Evolutionary conservation across 2,797 vertebrate species (phyloP), one percentile per base, ranked within the genome.

Genomic region (Pipistrellus nathusii): DNA sequence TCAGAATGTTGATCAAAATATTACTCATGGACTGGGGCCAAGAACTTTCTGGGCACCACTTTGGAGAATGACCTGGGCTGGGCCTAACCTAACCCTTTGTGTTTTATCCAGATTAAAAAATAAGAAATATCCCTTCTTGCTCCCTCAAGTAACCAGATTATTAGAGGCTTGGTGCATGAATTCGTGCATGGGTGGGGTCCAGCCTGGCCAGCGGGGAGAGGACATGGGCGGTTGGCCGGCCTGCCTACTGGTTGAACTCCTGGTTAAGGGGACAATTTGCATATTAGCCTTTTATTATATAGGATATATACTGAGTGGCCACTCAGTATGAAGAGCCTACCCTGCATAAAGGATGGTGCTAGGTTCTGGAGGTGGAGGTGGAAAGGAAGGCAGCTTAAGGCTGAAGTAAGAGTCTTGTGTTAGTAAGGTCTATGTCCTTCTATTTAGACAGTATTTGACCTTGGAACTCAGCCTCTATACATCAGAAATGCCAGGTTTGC

Each of bases 21-120:
- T 93, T 72, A 75, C 93, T 57, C n/a, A 96, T 21, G 84, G 77
- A 57, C 38, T 48, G 44, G 23, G 73, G 92, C 91, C 97, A 96
- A 91, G 72, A 78, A 48, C 66, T 94, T 94, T 96, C 95, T 95
- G 95, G 96, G 93, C 53, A 95, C 68, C 3, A n/a, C 30, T 83
- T 38, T 55, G 57, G 4, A 62, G 73, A 72, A 41, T 30, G 48
- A 82, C 30, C 25, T 41, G n/a, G 88, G 85, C 30, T 93, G 53
- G 35, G 73, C 44, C 30, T 73, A 66, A 76, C 38, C 35, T 77
- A 59, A 87, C 2, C 5, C 15, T 91, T 88, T 69, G 2, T 48
- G 44, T 90, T 92, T 93, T 69, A 78, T 84, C 30, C 32, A 76
- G 18, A 71, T 78, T 53, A 59, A 80, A 71, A 78, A 80, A 64